Evolutionary conservation across 2,797 vertebrate genomes (phyloP).

Genomic region (Tamandua tetradactyla): DNA sequence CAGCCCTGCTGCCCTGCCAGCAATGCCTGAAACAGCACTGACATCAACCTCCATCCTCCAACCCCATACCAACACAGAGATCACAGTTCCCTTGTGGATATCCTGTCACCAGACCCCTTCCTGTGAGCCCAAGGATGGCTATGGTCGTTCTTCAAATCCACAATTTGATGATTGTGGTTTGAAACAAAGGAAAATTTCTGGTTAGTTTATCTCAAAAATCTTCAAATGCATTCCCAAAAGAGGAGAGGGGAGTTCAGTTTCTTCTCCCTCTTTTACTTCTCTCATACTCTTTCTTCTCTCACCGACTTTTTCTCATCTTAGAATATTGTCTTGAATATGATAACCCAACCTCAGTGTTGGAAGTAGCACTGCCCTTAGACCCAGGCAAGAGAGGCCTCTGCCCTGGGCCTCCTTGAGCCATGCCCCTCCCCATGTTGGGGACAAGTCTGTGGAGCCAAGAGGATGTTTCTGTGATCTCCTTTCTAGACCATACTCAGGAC

Average conservation of each 20-base stretch:
- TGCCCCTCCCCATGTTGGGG: neutral
- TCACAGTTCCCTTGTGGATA: neutral
- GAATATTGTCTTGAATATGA: neutral
- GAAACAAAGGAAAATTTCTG: neutral
- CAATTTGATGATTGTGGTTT: neutral
- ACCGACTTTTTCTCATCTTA: neutral
- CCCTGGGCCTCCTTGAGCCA: neutral
- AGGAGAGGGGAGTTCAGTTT: neutral
- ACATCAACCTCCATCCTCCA: neutral
- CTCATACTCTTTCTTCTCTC: neutral
- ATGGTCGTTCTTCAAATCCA: neutral
- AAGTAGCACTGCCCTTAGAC: neutral
- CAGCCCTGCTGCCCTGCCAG: neutral
- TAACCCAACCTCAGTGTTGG: neutral
- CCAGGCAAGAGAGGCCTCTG: neutral
- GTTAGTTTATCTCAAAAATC: slow-evolving; percentile 9
- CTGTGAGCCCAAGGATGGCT: neutral
- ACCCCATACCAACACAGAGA: neutral
- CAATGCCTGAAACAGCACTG: neutral
- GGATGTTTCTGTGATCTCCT: no score
- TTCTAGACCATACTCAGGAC: neutral
- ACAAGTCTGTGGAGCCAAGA: neutral
- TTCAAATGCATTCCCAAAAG: neutral
- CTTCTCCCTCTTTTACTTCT: neutral
- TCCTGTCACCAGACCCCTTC: neutral